phyloP scores from a whole-genome alignment of 2,797 vertebrate species.

The Mormyrus hasselquistii region DNA sequence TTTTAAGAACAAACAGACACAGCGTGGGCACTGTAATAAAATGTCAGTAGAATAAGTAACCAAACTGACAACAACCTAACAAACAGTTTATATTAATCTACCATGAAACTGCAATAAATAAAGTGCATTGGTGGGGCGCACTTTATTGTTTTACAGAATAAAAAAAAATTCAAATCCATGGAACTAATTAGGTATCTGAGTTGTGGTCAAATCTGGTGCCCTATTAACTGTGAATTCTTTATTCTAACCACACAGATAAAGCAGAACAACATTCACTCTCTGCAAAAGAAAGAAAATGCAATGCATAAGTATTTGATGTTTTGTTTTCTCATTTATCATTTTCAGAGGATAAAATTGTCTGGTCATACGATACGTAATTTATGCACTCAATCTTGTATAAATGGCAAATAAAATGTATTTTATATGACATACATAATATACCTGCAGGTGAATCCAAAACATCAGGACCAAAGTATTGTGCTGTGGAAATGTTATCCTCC shows the following conservation, averaged over 20 bases:
- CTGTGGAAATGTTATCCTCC: neutral
- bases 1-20: neutral
- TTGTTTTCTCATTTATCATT: neutral
- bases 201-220: neutral
- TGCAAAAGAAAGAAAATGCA: neutral
- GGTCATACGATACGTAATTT: neutral
- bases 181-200: neutral
- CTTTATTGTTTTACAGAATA: neutral
- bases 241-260: neutral
- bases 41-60: neutral
- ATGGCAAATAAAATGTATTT: neutral
- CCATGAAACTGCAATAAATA: neutral
- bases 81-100: neutral
- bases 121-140: neutral
- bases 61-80: neutral
- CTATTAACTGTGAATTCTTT: neutral
- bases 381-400: neutral
- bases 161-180: neutral
- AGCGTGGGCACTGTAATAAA: neutral
- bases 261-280: neutral
- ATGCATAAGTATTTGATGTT: neutral
- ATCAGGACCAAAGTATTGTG: neutral
- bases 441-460: neutral
- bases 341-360: neutral
- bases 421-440: neutral